A percentile compares a stretch with the other conserved stretches of the same genome.
phyloP scores from a whole-genome alignment of 2,888 invertebrate genomes.

The Lithophane socia region DNA sequence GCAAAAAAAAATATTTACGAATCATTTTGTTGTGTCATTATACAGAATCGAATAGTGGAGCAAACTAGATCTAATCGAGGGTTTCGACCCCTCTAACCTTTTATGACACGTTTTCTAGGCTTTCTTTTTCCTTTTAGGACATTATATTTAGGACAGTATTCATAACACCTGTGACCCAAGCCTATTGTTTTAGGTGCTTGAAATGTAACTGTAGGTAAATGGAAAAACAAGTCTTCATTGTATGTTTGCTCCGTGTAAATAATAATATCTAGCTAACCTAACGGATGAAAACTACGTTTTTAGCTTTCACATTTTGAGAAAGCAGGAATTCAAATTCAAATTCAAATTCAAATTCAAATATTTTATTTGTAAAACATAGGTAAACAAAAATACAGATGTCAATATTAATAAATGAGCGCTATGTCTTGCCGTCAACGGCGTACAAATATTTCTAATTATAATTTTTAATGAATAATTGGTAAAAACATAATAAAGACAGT shows the following conservation, averaged over 20 bases:
- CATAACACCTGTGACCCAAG: neutral
- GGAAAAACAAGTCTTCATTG: neutral
- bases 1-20: too few relatives aligned
- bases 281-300: neutral
- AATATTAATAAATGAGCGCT: too few relatives aligned
- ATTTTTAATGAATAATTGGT: too few relatives aligned
- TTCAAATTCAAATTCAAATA: too few relatives aligned
- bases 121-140: slow-evolving; percentile 5
- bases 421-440: too few relatives aligned
- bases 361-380: too few relatives aligned
- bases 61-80: slow-evolving; percentile 39
- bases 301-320: neutral
- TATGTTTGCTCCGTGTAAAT: neutral
- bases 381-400: too few relatives aligned
- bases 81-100: slow-evolving; percentile 2
- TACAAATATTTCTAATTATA: too few relatives aligned
- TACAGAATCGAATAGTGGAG: neutral
- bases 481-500: too few relatives aligned
- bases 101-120: neutral
- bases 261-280: neutral
- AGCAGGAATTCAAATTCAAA: too few relatives aligned
- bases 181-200: slow-evolving; percentile 4
- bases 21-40: neutral
- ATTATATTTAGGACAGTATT: slow-evolving; percentile 12
- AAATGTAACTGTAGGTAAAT: slow-evolving; percentile 2